Base-by-base conservation (phyloP, 2,113 vertebrate species). In the Odontesthes bonariensis region DNA sequence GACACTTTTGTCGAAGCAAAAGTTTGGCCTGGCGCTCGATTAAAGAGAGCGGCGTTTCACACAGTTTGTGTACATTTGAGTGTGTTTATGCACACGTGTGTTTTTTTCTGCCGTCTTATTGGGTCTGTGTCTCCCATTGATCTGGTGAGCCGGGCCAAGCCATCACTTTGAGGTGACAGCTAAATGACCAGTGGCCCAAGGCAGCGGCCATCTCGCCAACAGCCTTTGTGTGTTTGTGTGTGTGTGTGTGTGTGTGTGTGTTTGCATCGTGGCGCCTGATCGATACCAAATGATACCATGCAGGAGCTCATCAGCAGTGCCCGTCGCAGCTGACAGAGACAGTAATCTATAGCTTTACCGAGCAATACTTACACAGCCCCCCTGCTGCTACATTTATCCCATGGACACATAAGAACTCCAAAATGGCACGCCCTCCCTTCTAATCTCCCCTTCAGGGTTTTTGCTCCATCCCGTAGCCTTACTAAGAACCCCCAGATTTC, bases 91-190 rank as follows among this genome's bases (percentile, higher is more conserved):
- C 60, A n/a, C 20, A 8, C 62, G 31, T 52, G 62, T 71, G 77
- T 75, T 44, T 75, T 33, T 20, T 68, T 56, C 65, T 44, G 32
- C 55, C 7, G 46, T 77, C 81, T 80, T 85, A 73, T 78, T 42
- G 76, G 51, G 73, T 77, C 82, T 71, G 3, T 69, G 84, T 86
- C 83, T 83, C 47, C 54, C 86, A 91, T 91, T 91, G 91, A 92
- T 92, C 86, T 57, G 77, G 33, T 61, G 80, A 68, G 69, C 42
- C 47, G 13, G 69, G 83, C 86, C 67, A 16, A 70, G 79, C 88
- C 85, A 91, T 92, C 91, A 91, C 89, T 92, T 89, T 92, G 85
- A 91, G 81, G 86, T 91, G 90, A 90, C 91, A 88, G 89, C 90
- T 91, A 92, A 92, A 92, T 90, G 88, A 91, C 91, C 88, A 40